Evolutionary conservation across 2,888 invertebrate genomes (phyloP).

Genomic region (Cheilosia vulpina): DNA sequence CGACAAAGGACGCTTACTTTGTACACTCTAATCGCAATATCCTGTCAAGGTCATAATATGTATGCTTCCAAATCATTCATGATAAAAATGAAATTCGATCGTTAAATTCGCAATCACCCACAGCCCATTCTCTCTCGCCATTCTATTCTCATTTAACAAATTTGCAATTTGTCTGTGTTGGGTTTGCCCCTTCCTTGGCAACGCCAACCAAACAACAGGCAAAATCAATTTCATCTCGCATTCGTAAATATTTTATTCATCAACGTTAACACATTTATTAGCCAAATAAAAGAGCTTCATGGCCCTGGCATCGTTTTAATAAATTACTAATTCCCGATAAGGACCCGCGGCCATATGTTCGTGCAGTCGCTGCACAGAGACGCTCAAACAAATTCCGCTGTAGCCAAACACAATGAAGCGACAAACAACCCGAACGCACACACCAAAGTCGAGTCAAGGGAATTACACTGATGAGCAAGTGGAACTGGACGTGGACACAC

Average conservation of each 20-base stretch:
- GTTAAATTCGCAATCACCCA: slow-evolving; percentile 54
- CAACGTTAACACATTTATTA: slow-evolving; percentile 75
- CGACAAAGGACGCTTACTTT: too few relatives aligned
- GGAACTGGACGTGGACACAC: slow-evolving; percentile 27
- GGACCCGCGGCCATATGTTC: slow-evolving; percentile 68
- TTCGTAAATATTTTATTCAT: slow-evolving; percentile 74
- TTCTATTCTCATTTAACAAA: slow-evolving; percentile 28
- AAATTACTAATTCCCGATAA: slow-evolving; percentile 73
- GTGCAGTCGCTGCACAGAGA: slow-evolving; percentile 27
- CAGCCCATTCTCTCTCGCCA: background rate
- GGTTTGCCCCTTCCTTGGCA: background rate
- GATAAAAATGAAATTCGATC: slow-evolving; percentile 36
- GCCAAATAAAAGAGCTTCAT: slow-evolving; percentile 69
- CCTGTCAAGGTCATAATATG: background rate
- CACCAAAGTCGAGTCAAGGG: slow-evolving; percentile 22
- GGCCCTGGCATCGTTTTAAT: slow-evolving; percentile 70
- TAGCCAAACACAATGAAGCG: slow-evolving; percentile 27
- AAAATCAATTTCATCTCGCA: slow-evolving; percentile 72
- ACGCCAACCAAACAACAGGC: slow-evolving; percentile 3
- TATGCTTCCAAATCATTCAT: background rate
- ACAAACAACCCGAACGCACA: slow-evolving; percentile 34
- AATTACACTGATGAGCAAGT: slow-evolving; percentile 30
- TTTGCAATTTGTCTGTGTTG: slow-evolving; percentile 44
- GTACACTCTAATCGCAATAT: too few relatives aligned
- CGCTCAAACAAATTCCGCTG: slow-evolving; percentile 23